Percentiles rank a stretch among this genome's conserved stretches.
These are phyloP conservation scores for Baccha elongata DNA, from an alignment of 2,888 invertebrate species.

Conservation along the genomic window DNA sequence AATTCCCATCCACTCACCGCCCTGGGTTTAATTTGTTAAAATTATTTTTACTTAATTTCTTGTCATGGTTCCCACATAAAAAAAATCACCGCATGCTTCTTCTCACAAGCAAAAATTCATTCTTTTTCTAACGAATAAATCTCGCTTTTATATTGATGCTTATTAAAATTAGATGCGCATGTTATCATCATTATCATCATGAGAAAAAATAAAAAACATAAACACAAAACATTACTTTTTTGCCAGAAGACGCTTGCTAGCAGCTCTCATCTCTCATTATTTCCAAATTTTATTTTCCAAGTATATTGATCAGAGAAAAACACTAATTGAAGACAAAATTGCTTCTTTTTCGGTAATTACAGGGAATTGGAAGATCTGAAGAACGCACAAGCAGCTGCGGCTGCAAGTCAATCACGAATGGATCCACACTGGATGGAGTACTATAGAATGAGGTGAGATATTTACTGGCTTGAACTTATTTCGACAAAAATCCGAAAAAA, in stretches of 20 bases:
- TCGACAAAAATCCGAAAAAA: too few relatives aligned
- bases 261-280: constrained; percentile 45
- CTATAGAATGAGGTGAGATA: constrained; percentile 87
- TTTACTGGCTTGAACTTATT: too few relatives aligned
- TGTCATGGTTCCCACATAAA: constrained; percentile 3
- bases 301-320: constrained; percentile 65
- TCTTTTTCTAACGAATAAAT: constrained; percentile 7
- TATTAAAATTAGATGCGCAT: constrained; percentile 38
- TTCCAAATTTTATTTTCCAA: constrained; percentile 50
- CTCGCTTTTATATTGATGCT: constrained; percentile 17
- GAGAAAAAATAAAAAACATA: constrained; percentile 25
- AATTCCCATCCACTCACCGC: constrained; percentile 3
- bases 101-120: constrained; percentile 1
- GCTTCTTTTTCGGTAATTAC: constrained; percentile 82
- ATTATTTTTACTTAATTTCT: constrained; percentile 1
- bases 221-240: constrained; percentile 9
- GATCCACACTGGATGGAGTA: constrained; percentile 95
- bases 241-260: constrained; percentile 53
- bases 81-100: constrained; percentile 19
- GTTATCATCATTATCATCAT: constrained; percentile 29
- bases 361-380: constrained; percentile 91
- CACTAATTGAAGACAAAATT: constrained; percentile 80
- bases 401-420: constrained; percentile 86
- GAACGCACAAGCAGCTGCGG: constrained; percentile 85
- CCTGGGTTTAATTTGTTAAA: not conserved